Percentiles rank a stretch among this genome's conserved stretches.
These are phyloP conservation scores for Rhingia campestris DNA, from an alignment of 2,888 invertebrate species.

Conservation along the genomic window DNA sequence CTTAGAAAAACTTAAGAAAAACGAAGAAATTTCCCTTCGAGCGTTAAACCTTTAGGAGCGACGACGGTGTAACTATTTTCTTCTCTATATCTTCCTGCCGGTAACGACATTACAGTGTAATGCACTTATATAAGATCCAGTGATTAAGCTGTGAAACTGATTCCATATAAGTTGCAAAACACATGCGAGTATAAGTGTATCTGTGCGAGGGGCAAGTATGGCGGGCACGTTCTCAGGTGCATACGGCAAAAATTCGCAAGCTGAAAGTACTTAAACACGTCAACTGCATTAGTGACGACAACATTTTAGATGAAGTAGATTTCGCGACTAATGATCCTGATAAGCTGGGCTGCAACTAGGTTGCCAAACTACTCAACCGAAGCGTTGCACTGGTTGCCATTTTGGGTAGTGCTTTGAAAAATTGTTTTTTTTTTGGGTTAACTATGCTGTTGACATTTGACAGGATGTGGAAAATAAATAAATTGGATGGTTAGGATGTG, in stretches of 20 bases:
- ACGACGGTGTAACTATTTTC: constrained; percentile 17
- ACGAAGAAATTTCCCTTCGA: background rate
- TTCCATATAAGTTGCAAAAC: background rate
- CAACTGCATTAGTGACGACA: constrained; percentile 44
- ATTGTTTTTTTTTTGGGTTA: background rate
- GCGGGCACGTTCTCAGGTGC: background rate
- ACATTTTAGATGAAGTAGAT: constrained; percentile 18
- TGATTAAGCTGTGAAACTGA: constrained; percentile 49
- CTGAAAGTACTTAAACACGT: constrained; percentile 37
- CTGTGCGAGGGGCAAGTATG: background rate
- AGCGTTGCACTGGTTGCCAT: background rate
- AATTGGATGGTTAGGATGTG: too few species aligned
- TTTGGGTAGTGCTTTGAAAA: background rate
- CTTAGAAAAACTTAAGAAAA: background rate
- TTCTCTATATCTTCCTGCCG: constrained; percentile 4
- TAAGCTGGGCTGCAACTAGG: constrained; percentile 27
- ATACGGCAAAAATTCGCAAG: constrained; percentile 1
- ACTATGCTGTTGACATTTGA: background rate
- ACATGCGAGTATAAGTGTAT: background rate
- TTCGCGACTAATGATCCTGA: constrained; percentile 38
- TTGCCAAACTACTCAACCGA: constrained; percentile 14
- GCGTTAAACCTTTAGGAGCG: background rate
- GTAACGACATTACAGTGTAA: constrained; percentile 52
- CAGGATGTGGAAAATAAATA: background rate
- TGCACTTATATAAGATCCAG: constrained; percentile 53